These are phyloP conservation scores for Harpegnathos saltator DNA, from an alignment of 1,140 invertebrate genomes.

Conservation along the genomic window DNA sequence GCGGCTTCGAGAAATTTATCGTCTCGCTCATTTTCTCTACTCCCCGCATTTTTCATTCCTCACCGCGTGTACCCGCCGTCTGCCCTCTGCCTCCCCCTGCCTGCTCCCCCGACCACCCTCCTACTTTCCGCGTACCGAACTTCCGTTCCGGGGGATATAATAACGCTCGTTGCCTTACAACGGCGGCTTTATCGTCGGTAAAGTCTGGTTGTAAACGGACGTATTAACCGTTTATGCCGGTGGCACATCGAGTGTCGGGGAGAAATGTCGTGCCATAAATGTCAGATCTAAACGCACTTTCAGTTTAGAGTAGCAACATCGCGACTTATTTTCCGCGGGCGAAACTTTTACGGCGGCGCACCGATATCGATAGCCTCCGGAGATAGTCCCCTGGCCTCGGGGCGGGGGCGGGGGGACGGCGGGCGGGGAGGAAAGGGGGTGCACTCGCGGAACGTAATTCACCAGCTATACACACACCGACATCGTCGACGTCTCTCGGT, in stretches of 20 bases:
- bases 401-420: too few species aligned
- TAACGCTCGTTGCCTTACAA: slow-evolving; percentile 41
- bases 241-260: slow-evolving; percentile 57
- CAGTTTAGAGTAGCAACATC: slow-evolving; percentile 52
- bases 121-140: too few species aligned
- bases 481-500: background rate
- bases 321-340: slow-evolving; percentile 37
- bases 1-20: slow-evolving; percentile 49
- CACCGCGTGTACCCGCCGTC: background rate
- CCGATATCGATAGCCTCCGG: slow-evolving; percentile 20
- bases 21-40: slow-evolving; percentile 55
- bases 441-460: slow-evolving; percentile 32
- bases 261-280: slow-evolving; percentile 53
- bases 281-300: slow-evolving; percentile 61
- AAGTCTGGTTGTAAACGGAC: slow-evolving; percentile 60
- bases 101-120: too few species aligned
- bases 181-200: slow-evolving; percentile 54
- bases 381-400: background rate
- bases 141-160: slow-evolving; percentile 39
- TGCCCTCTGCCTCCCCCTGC: too few species aligned
- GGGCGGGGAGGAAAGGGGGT: too few species aligned
- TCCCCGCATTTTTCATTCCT: slow-evolving; percentile 51
- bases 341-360: slow-evolving; percentile 30
- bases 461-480: background rate
- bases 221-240: slow-evolving; percentile 61